phyloP scores from a whole-genome alignment of 2,888 invertebrate species.

The Caenorhabditis sp. region DNA sequence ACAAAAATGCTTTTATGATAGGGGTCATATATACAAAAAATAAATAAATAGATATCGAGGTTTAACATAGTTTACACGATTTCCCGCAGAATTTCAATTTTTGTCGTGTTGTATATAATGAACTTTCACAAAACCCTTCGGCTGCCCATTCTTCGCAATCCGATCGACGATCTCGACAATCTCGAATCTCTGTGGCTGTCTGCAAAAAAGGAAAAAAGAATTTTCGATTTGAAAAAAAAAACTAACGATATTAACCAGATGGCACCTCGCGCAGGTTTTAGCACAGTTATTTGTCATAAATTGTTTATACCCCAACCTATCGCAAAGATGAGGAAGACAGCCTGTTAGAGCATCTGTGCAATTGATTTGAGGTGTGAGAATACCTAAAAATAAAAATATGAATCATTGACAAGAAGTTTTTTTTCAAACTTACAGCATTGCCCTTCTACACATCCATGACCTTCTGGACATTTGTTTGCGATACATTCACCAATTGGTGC shows the following conservation, averaged over 20 bases:
- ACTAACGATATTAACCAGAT: constrained; percentile 47
- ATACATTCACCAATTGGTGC: constrained; percentile 57
- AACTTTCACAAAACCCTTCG: constrained; percentile 61
- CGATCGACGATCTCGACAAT: constrained; percentile 55
- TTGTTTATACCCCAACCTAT: constrained; percentile 50
- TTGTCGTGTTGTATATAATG: constrained; percentile 56
- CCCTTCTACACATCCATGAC: constrained; percentile 56
- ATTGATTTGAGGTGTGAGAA: constrained; percentile 58
- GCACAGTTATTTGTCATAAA: constrained; percentile 63
- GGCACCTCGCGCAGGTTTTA: constrained; percentile 58
- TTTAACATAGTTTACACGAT: constrained; percentile 56
- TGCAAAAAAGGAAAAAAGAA: constrained; percentile 10
- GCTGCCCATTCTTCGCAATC: constrained; percentile 63
- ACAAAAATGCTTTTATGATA: not conserved
- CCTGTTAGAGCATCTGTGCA: constrained; percentile 54
- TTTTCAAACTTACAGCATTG: constrained; percentile 44
- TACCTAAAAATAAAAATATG: constrained; percentile 29
- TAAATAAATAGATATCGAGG: not conserved
- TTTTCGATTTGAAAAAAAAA: not conserved
- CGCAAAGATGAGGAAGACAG: constrained; percentile 54
- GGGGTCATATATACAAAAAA: not conserved
- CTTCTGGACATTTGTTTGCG: constrained; percentile 54
- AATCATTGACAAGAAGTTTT: not conserved
- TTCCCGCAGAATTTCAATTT: constrained; percentile 62
- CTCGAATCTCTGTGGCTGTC: constrained; percentile 39